phyloP scores from a whole-genome alignment of 2,888 invertebrate species.

The Epinotia brunnichana region DNA sequence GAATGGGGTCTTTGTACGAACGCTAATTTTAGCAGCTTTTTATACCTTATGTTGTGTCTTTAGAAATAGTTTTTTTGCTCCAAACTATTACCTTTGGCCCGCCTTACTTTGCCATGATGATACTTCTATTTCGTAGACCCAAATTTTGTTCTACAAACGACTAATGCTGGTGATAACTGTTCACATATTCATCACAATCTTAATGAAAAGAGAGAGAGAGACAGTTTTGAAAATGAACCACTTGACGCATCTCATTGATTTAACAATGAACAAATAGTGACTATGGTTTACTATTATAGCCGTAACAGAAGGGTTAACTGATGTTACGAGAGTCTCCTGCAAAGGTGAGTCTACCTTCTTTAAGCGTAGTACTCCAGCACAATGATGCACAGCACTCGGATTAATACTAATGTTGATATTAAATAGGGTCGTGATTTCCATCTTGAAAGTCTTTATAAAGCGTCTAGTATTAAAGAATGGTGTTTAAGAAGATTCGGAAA shows the following conservation, averaged over 20 bases:
- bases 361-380: neutral
- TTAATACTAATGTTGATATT: constrained; percentile 21
- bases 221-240: neutral
- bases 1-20: neutral
- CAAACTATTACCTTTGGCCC: no score
- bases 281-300: constrained; percentile 1
- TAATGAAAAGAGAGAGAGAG: neutral
- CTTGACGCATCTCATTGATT: neutral
- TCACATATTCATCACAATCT: neutral
- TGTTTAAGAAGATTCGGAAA: neutral
- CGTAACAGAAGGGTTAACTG: neutral
- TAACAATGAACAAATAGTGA: constrained; percentile 2
- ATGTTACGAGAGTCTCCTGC: neutral
- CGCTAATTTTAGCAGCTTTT: neutral
- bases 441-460: neutral
- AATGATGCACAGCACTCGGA: neutral
- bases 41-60: neutral
- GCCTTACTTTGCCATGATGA: no score
- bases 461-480: neutral
- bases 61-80: no score
- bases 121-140: no score
- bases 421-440: constrained; percentile 18
- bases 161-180: neutral
- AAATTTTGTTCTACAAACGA: neutral
- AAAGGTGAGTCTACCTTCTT: neutral